Base-by-base conservation (phyloP, 2,797 vertebrate species). In the Hyperoplus lanceolatus region DNA sequence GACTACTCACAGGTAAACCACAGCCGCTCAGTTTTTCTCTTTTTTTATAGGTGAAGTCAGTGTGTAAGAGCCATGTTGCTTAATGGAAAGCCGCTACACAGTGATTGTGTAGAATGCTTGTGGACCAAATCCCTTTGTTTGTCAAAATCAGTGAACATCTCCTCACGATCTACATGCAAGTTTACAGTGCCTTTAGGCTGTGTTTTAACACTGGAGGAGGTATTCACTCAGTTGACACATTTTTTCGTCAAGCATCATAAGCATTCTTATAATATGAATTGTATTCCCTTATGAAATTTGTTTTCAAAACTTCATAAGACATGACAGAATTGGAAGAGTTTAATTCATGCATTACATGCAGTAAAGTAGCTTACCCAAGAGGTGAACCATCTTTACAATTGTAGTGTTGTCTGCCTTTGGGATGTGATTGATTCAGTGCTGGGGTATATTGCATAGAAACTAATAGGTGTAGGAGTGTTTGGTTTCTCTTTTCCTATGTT, bases 1-100 rank as follows among this genome's bases (percentile, higher is more conserved):
- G 86, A 89, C 10, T 43, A 53, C 50, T 11, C 54, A 15, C 74
- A 92, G 90, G 94, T 93, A 63, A 62, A 46, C 7, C 18, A 14
- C 36, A 60, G n/a, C 16, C 11, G 6, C 49, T 55, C 38, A 1
- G 5, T 21, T 5, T 38, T n/a, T 56, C 36, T 53, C 3, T 7
- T 45, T 7, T 45, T 45, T 45, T 45, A 29, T 29, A 29, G 29
- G 29, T 29, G 29, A 29, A 29, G 29, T 29, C 29, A 29, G 29
- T 29, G 29, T 29, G 29, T 29, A 29, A 29, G 29, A 29, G 29
- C 29, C 29, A 29, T 29, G 29, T 29, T 29, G 29, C 29, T 29
- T 29, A 29, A 29, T 29, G 29, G 29, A 29, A 29, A 29, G 29
- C 29, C 29, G 29, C 29, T 29, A 29, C 29, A 29, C 29, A 29